A percentile compares a stretch with the other conserved stretches of the same genome.
Evolutionary conservation across 92 coral and sea anemone genomes (phyloP).

Genomic region (Meandrina meandrites): DNA sequence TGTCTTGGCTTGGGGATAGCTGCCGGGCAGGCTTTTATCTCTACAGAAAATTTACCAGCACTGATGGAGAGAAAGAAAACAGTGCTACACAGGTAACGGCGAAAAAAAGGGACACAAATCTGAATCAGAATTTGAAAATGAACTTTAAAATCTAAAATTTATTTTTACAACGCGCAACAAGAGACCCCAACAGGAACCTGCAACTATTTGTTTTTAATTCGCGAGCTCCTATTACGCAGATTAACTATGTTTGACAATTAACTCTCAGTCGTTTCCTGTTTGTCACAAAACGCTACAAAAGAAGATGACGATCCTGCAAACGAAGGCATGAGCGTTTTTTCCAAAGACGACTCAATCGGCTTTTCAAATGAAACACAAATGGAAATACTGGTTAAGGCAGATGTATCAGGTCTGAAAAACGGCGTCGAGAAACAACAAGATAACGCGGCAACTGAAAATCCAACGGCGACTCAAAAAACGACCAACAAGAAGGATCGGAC

Average conservation of each 20-base stretch:
- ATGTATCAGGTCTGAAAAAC: neutral
- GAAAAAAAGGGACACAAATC: neutral
- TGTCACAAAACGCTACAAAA: neutral
- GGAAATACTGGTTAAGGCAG: neutral
- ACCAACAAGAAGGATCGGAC: neutral
- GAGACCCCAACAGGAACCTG: no score
- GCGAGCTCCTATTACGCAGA: no score
- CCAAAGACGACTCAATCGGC: neutral
- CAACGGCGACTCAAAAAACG: no score
- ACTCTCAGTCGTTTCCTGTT: neutral
- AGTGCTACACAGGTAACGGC: slow-evolving; percentile 4
- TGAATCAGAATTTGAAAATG: neutral
- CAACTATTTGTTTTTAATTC: no score
- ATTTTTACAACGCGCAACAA: neutral
- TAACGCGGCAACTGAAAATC: neutral
- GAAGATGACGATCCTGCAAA: neutral
- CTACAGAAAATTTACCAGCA: slow-evolving; percentile 9
- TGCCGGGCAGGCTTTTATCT: slow-evolving; percentile 33
- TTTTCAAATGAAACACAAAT: neutral
- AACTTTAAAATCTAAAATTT: neutral
- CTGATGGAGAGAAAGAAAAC: neutral
- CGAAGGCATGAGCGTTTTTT: neutral
- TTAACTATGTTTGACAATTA: neutral
- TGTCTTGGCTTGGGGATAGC: slow-evolving; percentile 23
- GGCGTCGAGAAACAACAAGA: neutral